Evolutionary conservation across 2,113 vertebrate genomes (phyloP).

Genomic region (Calypte anna): DNA sequence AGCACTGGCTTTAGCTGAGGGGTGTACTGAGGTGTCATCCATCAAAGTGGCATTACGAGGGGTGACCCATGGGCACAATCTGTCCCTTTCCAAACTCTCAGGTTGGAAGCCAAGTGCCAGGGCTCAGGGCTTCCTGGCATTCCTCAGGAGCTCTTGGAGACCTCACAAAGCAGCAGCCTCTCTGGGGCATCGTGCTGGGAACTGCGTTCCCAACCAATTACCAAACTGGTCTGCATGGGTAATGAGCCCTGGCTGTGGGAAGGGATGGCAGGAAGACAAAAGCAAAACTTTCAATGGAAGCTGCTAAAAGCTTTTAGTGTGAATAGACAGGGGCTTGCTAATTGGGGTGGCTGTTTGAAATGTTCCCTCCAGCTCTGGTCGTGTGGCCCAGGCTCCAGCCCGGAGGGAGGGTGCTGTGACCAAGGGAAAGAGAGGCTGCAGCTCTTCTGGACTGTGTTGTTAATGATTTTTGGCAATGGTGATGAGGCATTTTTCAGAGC

Average conservation of each 20-base stretch:
- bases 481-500: conserved; percentile 19
- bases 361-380: neutral
- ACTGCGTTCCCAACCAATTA: conserved; percentile 28
- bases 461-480: conserved; percentile 46
- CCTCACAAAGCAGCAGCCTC: neutral
- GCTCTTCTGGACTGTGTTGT: neutral
- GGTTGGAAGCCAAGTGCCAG: neutral
- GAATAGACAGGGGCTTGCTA: neutral
- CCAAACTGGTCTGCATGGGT: neutral
- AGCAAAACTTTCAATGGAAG: neutral
- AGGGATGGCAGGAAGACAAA: conserved; percentile 16
- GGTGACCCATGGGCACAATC: no score
- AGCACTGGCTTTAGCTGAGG: rapidly evolving
- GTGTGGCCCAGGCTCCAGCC: neutral
- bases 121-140: neutral
- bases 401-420: neutral
- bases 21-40: no score
- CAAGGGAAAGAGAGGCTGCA: neutral
- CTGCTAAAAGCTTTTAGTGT: neutral
- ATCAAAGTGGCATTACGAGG: no score
- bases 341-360: neutral
- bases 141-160: neutral
- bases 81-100: neutral
- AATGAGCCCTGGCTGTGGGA: conserved; percentile 42
- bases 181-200: neutral